A percentile compares a stretch with the other conserved stretches of the same genome.
Evolutionary conservation across 2,113 vertebrate genomes (phyloP).

Genomic region (Otocyon megalotis): DNA sequence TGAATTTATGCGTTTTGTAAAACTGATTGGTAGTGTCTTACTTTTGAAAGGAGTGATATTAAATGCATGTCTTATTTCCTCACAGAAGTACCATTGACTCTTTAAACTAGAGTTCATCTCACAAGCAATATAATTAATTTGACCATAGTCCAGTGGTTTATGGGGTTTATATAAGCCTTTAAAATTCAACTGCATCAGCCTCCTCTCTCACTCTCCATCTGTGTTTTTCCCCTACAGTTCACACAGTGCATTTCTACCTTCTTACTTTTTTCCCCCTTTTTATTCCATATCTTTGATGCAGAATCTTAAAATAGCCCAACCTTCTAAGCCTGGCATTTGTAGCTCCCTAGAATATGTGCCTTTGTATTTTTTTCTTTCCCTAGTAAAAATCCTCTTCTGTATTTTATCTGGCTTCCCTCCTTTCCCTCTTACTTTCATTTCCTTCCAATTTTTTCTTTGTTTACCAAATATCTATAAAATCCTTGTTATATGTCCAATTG

Average conservation of each 20-base stretch:
- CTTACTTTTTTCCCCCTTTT: background rate
- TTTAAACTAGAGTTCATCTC: constrained; percentile 11
- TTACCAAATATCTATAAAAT: constrained; percentile 18
- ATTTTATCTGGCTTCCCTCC: background rate
- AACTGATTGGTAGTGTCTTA: background rate
- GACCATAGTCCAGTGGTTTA: background rate
- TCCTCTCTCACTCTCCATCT: background rate
- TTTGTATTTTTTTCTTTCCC: background rate
- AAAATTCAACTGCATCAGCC: background rate
- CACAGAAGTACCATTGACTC: background rate
- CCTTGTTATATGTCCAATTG: background rate
- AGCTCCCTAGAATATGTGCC: background rate
- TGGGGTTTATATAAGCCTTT: background rate
- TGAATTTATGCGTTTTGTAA: constrained; percentile 50
- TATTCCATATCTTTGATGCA: background rate
- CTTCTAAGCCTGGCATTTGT: background rate
- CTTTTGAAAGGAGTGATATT: constrained; percentile 33
- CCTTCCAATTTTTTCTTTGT: background rate
- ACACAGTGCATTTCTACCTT: background rate
- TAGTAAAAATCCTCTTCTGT: background rate
- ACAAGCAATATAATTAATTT: constrained; percentile 15
- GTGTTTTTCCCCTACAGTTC: background rate
- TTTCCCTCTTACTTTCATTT: background rate
- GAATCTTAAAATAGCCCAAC: background rate
- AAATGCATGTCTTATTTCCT: background rate